Evolutionary conservation across 2,113 vertebrate species (phyloP), one percentile per base, ranked within the genome.

Genomic region (Carassius carassius): DNA sequence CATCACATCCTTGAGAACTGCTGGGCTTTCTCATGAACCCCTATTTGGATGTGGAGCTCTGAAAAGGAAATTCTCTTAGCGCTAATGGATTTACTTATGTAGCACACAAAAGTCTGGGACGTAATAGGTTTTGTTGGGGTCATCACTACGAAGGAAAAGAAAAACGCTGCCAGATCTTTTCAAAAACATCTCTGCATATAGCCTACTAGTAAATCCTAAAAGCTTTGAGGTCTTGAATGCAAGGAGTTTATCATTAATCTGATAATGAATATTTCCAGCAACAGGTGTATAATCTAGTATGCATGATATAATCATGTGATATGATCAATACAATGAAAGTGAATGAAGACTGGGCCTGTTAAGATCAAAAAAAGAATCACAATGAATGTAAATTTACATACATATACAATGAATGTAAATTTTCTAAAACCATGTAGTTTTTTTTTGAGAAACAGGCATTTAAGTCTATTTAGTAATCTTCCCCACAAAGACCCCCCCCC

Each of bases 1-100:
- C 83, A 78, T n/a, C 14, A 37, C 78, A 74, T 78, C 69, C 70
- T 81, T 85, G 67, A 81, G 37, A 85, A 74, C 23, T 49, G 44
- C 32, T 63, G 10, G 47, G 41, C 37, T 69, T 49, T 13, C 41
- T 16, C 54, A 35, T n/a, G 41, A 85, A 62, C 35, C 69, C 69
- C n/a, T n/a, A 49, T 62, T 23, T 80, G 12, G 25, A 4, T 79
- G 35, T 14, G 5, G 37, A 19, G 37, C 47, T 29, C 47, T 70
- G 49, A 41, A 85, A 79, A n/a, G 54, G 17, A 81, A 49, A 81
- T 47, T 51, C 47, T 84, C 51, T 54, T 60, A 35, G 56, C 19
- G 3, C 58, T 85, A 80, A 60, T 74, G 65, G 65, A 49, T 81
- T 85, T 51, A 85, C 41, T 80, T 85, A 29, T 73, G 51, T 3